These are phyloP conservation scores for Saimiri boliviensis DNA, from an alignment of 2,113 vertebrate species.

Conservation along the genomic window DNA sequence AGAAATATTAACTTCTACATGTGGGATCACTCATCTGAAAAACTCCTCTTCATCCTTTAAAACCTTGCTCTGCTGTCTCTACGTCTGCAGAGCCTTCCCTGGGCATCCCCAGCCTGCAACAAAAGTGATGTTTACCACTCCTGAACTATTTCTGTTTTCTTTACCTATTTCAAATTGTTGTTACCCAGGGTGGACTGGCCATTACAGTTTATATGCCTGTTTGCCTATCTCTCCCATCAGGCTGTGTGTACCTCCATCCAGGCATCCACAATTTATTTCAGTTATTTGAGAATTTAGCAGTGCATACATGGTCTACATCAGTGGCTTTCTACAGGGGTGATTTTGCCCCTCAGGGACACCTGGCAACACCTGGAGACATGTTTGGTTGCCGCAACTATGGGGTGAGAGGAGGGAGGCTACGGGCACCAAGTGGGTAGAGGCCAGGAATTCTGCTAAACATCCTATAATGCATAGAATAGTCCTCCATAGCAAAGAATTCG, in stretches of 20 bases:
- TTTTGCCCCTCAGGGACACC: not conserved
- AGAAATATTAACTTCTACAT: not conserved
- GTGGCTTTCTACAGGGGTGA: not conserved
- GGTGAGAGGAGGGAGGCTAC: not conserved
- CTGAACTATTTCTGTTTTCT: not conserved
- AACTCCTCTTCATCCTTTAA: conserved; percentile 29
- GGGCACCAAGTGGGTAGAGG: not conserved
- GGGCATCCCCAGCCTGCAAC: not conserved
- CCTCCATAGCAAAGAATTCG: not conserved
- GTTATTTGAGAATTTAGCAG: not conserved
- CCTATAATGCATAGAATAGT: not conserved
- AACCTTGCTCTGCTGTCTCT: not conserved
- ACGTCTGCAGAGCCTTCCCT: not conserved
- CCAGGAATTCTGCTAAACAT: not conserved
- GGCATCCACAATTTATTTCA: not conserved
- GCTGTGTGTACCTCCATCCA: not conserved
- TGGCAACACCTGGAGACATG: not conserved
- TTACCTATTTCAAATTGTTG: not conserved
- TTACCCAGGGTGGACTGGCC: not conserved
- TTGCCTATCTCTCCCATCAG: not conserved
- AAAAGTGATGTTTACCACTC: not conserved
- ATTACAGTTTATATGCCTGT: not conserved
- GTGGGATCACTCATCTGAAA: not conserved
- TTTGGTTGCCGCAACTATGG: not conserved
- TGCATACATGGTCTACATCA: not conserved